phyloP scores from a whole-genome alignment of 2,113 vertebrate species.

The Leiothrix lutea region DNA sequence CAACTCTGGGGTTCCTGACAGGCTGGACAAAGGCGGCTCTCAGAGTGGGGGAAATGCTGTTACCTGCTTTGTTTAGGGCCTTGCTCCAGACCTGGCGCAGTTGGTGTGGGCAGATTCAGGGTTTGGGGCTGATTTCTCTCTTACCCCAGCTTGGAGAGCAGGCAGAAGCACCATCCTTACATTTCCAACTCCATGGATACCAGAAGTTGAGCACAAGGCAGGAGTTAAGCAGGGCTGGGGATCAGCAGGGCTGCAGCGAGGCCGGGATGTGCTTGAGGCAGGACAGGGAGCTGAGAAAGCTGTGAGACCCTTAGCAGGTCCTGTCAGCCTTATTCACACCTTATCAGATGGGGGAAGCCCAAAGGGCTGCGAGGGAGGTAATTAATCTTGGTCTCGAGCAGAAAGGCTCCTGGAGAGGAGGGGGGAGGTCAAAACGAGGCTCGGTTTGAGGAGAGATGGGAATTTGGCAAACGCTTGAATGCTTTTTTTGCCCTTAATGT shows the following conservation, averaged over 20 bases:
- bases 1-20: neutral
- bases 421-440: neutral
- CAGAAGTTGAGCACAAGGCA: neutral
- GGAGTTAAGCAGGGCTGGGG: neutral
- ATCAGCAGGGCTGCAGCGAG: neutral
- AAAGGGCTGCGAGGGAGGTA: constrained; percentile 40
- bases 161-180: neutral
- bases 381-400: constrained; percentile 58
- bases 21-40: neutral
- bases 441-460: neutral
- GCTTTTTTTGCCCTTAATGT: constrained; percentile 5
- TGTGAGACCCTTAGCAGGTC: constrained; percentile 56
- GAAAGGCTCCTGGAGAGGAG: constrained; percentile 15
- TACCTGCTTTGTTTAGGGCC: neutral
- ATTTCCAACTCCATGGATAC: rapidly evolving
- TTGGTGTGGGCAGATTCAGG: neutral
- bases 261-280: neutral
- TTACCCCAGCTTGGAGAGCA: neutral
- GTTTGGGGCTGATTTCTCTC: neutral
- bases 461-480: neutral
- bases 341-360: constrained; percentile 71
- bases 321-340: constrained; percentile 68
- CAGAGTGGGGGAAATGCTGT: rapidly evolving
- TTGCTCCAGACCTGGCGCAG: rapidly evolving
- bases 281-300: constrained; percentile 8